Base-by-base conservation (phyloP, 2,797 vertebrate species). In the Staurois parvus region DNA sequence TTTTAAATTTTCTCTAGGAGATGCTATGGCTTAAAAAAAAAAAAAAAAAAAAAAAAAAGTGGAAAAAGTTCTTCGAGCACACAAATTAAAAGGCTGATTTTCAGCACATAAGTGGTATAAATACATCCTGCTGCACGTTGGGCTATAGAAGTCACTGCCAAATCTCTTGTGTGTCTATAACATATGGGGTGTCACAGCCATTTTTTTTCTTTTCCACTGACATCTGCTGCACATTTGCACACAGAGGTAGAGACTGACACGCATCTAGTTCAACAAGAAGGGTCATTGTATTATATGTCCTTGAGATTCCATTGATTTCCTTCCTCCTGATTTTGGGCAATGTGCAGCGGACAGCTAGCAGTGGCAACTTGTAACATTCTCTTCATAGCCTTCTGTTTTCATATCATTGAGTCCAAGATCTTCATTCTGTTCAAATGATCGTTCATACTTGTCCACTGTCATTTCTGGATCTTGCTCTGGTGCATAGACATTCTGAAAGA, bases 391-490 rank as follows among this genome's bases (percentile, higher is more conserved):
- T 72, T 99, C 98, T 0, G 97, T 98, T 88, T 91, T 96, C 97
- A 99, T 98, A 91, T 98, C 97, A 2, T 98, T 99, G n/a, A 99
- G 92, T 6, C 98, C 98, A 8, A 99, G 94, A 0, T 98, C 98
- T 15, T 99, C 98, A 0, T 99, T 97, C 91, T 99, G 98, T 87
- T 98, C 94, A 19, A 96, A 97, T 0, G 92, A 91, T 66, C 98
- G 95, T 5, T 93, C 87, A 9, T 99, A 99, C 83, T 81, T 95
- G 89, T 97, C 96, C 12, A 92, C 87, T 0, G 52, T 93, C 94
- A 99, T 92, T 92, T 98, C 96, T 0, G 98, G 98, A 79, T 99
- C 98, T 0, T 96, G 92, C 0, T 99, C 98, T 0, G 98, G 98
- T 0, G 98, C 98, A 0, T 97, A 99, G 0, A 97, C 90, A 0